Conservation (phyloP, 1,140 invertebrate genomes). For the Orchestia grillus region DNA sequence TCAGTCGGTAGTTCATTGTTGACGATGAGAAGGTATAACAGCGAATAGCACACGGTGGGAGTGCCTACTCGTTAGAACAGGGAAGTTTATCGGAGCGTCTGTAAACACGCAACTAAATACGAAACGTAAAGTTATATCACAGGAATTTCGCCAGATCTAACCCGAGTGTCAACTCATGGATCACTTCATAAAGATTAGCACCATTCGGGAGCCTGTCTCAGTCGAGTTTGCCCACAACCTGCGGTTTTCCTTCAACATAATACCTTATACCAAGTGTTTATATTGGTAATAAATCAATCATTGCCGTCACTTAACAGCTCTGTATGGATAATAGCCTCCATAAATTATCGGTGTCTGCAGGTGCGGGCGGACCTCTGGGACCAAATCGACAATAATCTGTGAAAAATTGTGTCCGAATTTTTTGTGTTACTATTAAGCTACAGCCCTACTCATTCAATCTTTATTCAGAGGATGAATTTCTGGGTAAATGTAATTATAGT, state of each 20-base stretch:
- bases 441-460: not conserved
- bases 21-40: too few relatives aligned
- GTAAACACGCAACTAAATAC: too few relatives aligned
- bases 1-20: too few relatives aligned
- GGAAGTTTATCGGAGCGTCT: too few relatives aligned
- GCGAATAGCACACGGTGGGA: too few relatives aligned
- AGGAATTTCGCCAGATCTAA: too few relatives aligned
- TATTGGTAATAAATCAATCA: not conserved
- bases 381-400: not conserved
- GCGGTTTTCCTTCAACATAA: not conserved
- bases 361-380: not conserved
- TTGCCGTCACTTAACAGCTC: not conserved
- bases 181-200: not conserved
- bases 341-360: not conserved
- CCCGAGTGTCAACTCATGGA: not conserved
- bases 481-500: not conserved
- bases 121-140: too few relatives aligned
- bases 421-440: not conserved
- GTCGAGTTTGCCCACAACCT: not conserved
- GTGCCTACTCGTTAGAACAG: too few relatives aligned
- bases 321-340: not conserved
- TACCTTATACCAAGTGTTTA: not conserved
- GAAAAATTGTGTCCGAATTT: not conserved
- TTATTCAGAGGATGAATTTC: not conserved
- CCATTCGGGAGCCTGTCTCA: not conserved